Evolutionary conservation across 2,888 invertebrate genomes (phyloP).

Genomic region (Melanchra persicariae): DNA sequence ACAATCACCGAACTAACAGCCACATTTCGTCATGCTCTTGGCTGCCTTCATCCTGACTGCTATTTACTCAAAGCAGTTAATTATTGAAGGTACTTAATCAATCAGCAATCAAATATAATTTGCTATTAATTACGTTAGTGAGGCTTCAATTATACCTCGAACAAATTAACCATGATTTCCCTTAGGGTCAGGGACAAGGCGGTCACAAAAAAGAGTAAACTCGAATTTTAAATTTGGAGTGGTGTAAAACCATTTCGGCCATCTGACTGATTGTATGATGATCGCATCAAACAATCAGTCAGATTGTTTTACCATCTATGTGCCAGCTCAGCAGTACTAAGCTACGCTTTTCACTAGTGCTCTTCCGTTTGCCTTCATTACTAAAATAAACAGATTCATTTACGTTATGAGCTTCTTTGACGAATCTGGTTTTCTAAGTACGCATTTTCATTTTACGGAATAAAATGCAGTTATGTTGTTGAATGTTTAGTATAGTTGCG

Average conservation of each 20-base stretch:
- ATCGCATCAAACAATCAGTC: too few relatives aligned
- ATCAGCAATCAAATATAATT: constrained; percentile 23
- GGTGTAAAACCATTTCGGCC: too few relatives aligned
- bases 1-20: not conserved
- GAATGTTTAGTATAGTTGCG: too few relatives aligned
- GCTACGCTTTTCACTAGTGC: not conserved
- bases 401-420: not conserved
- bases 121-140: constrained; percentile 7
- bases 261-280: too few relatives aligned
- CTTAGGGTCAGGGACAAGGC: not conserved
- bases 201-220: too few relatives aligned
- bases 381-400: not conserved
- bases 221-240: too few relatives aligned
- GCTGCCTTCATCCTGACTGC: not conserved
- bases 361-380: not conserved
- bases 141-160: constrained; percentile 2
- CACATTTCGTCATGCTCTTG: not conserved
- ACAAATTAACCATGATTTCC: constrained; percentile 24
- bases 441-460: not conserved
- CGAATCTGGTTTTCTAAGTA: not conserved
- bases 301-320: not conserved
- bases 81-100: constrained; percentile 10
- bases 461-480: not conserved
- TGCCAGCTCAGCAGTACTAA: not conserved
- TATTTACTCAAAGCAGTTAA: not conserved